These are phyloP conservation scores for Sebastes nivosus DNA, from an alignment of 2,797 vertebrate species.

Conservation along the genomic window DNA sequence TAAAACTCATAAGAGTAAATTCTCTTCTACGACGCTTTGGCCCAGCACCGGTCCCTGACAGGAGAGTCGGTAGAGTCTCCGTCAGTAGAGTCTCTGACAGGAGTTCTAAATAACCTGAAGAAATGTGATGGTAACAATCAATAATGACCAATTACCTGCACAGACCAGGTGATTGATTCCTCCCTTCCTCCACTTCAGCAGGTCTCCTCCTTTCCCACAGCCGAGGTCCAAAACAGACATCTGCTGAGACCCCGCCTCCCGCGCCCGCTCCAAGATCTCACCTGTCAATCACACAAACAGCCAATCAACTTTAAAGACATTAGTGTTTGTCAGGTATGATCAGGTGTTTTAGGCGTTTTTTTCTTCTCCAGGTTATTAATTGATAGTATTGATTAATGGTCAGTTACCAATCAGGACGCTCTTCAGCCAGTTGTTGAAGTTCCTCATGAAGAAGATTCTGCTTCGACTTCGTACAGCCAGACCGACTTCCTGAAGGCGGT, in stretches of 20 bases:
- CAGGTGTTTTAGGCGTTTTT: background rate
- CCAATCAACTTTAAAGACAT: background rate
- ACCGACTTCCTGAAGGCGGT: conserved; percentile 92
- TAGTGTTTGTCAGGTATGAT: background rate
- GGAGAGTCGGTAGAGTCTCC: background rate
- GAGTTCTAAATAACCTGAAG: background rate
- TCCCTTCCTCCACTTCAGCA: conserved; percentile 96
- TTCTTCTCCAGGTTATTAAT: background rate
- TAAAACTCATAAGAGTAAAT: no score
- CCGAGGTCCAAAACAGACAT: conserved; percentile 93
- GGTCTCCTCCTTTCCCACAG: conserved; percentile 97
- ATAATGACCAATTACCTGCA: conserved; percentile 81
- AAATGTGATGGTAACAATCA: background rate
- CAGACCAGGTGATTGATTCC: conserved; percentile 92
- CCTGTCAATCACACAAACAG: conserved; percentile 45
- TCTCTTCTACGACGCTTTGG: no score
- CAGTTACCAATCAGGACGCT: conserved; percentile 92
- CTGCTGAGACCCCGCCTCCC: conserved; percentile 56
- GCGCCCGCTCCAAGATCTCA: conserved; percentile 86
- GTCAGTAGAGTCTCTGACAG: background rate
- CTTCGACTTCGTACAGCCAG: conserved; percentile 90
- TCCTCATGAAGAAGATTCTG: conserved; percentile 95
- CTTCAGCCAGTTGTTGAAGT: conserved; percentile 99
- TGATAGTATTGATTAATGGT: background rate
- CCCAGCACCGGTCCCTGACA: no score